Base-by-base conservation (phyloP, 2,888 invertebrate genomes). In the Pachliopta kotzebuea region DNA sequence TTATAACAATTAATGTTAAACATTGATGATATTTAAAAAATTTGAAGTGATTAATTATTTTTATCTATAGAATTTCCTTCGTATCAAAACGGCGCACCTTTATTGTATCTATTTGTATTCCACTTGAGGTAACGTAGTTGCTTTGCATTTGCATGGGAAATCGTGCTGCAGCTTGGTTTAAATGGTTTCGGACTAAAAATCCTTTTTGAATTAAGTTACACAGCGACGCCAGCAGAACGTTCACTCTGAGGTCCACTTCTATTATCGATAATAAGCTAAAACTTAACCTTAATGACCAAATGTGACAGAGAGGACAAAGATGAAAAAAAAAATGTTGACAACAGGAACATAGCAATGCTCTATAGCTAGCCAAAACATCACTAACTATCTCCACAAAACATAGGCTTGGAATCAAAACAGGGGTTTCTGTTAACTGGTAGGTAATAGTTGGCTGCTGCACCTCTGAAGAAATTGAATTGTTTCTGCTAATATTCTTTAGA, bases 401-500 rank as follows among this genome's bases (percentile, higher is more conserved):
- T 37, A 8, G 37, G 4, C 11, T 14, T 11, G 14, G 9, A 8
- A 37, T 37, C 37, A 26, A 26, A 26, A 3, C 26, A 26, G 26
- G 26, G 26, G 4, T 26, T n/a, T n/a, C n/a, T n/a, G n/a, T n/a
- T 26, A 26, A 26, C 3, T 4, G 6, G 6, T 26, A 26, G 6
- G 26, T 26, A 26, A 26, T 26, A n/a, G n/a, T n/a, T 6, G 6
- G 26, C 26, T 6, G 6, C 26, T 26, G 6, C 26, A 6, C 3
- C 26, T 26, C 26, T 26, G 6, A 26, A 26, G 26, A 4, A 26
- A 26, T 26, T 0, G 11, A 53, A 11, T 4, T 11, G 0, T 53
- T 23, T 53, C 17, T 49, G 29, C 55, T 31, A 61, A 56, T 31
- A n/a, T 24, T 23, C n/a, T 21, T 23, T 62, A 29, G 20, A 49